phyloP scores from a whole-genome alignment of 2,113 vertebrate species.

The Ivindomyrus marchei region DNA sequence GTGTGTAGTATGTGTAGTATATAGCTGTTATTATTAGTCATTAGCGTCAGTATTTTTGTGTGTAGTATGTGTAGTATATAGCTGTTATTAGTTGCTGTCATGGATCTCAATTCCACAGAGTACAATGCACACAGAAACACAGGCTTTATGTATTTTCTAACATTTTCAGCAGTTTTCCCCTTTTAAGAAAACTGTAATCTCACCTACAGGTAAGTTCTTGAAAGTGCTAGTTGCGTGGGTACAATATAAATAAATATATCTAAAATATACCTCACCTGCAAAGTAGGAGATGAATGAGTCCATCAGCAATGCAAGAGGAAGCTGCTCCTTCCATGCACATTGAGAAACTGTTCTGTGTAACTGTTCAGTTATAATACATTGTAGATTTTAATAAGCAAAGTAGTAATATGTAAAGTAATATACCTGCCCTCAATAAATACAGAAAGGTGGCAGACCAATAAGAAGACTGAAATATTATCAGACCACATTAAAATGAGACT shows the following conservation, averaged over 20 bases:
- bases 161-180: conserved; percentile 22
- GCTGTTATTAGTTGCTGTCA: background rate
- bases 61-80: background rate
- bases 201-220: conserved; percentile 21
- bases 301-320: background rate
- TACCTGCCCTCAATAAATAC: background rate
- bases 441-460: background rate
- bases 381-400: background rate
- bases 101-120: background rate
- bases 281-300: background rate
- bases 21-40: background rate
- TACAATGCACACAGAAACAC: background rate
- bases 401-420: background rate
- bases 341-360: background rate
- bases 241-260: conserved; percentile 29
- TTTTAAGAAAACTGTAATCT: conserved; percentile 19
- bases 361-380: background rate
- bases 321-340: background rate
- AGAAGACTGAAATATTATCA: background rate
- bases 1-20: background rate
- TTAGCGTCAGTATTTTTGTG: background rate
- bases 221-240: conserved; percentile 24
- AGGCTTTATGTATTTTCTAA: background rate
- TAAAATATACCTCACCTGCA: conserved; percentile 10
- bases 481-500: background rate